phyloP scores from a whole-genome alignment of 2,113 vertebrate species.

The Diadophis punctatus region DNA sequence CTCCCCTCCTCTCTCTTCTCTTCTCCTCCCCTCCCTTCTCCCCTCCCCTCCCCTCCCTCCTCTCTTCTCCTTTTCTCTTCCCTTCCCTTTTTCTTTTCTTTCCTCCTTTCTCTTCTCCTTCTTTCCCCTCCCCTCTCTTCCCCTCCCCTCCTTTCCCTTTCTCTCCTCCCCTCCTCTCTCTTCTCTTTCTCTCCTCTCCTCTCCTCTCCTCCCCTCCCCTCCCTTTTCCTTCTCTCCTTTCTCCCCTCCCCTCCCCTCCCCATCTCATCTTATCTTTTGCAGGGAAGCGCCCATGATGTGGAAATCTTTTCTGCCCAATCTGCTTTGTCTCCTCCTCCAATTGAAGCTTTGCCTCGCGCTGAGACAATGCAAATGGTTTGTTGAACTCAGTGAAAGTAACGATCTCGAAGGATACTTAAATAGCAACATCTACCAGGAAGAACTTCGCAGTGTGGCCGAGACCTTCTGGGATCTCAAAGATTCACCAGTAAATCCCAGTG shows the following conservation, averaged over 20 bases:
- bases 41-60: no score
- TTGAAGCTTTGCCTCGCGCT: not conserved
- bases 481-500: not conserved
- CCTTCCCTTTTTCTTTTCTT: rapidly evolving
- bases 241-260: no score
- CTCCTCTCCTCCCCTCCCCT: no score
- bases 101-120: no score
- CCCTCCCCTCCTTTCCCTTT: no score
- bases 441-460: rapidly evolving
- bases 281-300: not conserved
- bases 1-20: no score
- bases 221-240: rapidly evolving
- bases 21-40: no score
- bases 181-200: rapidly evolving
- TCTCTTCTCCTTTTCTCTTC: no score
- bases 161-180: no score
- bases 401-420: rapidly evolving
- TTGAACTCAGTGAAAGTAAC: not conserved
- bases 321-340: not conserved
- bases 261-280: no score
- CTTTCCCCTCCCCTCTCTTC: no score
- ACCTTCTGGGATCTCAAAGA: not conserved
- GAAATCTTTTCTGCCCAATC: not conserved
- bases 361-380: not conserved
- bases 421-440: not conserved